phyloP scores from a whole-genome alignment of 1,140 invertebrate genomes.

The Drosophila asahinai region DNA sequence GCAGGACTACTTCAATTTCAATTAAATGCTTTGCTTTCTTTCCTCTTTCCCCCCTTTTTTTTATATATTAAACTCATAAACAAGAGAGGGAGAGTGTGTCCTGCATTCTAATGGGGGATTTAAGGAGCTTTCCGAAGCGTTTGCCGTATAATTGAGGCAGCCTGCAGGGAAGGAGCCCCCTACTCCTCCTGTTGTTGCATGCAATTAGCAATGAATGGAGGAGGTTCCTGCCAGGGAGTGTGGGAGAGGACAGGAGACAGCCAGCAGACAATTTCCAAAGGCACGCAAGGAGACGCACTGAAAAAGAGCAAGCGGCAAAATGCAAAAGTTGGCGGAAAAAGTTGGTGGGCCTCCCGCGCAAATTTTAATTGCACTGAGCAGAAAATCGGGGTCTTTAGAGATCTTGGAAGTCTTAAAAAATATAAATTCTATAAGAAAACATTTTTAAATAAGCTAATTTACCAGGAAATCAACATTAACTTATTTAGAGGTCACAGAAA shows the following conservation, averaged over 20 bases:
- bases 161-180: conserved; percentile 4
- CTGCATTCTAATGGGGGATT: conserved; percentile 58
- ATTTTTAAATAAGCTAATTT: no score
- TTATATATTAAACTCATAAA: conserved; percentile 78
- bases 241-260: neutral
- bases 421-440: no score
- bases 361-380: neutral
- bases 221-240: conserved; percentile 1
- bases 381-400: neutral
- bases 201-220: conserved; percentile 68
- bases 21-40: conserved; percentile 59
- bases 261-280: conserved; percentile 18
- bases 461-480: no score
- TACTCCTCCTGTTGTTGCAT: conserved; percentile 47
- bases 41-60: conserved; percentile 11
- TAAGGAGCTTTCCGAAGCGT: conserved; percentile 27
- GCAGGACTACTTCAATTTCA: conserved; percentile 70
- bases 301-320: conserved; percentile 29
- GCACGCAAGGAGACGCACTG: conserved; percentile 15
- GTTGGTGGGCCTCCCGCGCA: neutral
- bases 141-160: conserved; percentile 59
- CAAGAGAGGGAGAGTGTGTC: conserved; percentile 38
- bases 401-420: no score
- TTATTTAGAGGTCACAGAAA: no score
- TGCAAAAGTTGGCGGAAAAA: conserved; percentile 52